Evolutionary conservation across 2,888 invertebrate genomes (phyloP), one percentile per base, ranked within the genome.

Genomic region (Stenoptilia bipunctidactyla): DNA sequence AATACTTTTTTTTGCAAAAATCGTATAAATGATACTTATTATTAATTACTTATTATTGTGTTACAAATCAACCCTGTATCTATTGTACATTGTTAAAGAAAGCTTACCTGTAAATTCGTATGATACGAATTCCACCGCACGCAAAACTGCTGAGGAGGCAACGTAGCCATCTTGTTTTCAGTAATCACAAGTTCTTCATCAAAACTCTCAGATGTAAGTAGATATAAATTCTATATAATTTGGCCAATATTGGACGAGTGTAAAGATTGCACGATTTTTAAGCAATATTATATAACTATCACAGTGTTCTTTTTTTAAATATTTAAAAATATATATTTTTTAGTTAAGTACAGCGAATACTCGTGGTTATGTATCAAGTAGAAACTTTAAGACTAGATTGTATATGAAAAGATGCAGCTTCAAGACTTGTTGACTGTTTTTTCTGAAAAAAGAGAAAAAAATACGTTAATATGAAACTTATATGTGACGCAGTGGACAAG

Each of bases 61-160:
- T n/a, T n/a, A n/a, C n/a, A n/a, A n/a, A n/a, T n/a, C n/a, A n/a
- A n/a, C n/a, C n/a, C n/a, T n/a, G n/a, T n/a, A n/a, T n/a, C n/a
- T n/a, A n/a, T n/a, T n/a, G n/a, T n/a, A n/a, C n/a, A n/a, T n/a
- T n/a, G n/a, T n/a, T 5, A 20, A 20, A 37, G 38, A 10, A 27
- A 42, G 34, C 25, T 57, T 89, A 82, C 82, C 80, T 83, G 92
- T 73, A 93, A 86, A 62, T 92, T 92, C 33, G 90, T 89, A 60
- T 92, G 92, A 67, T 92, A 92, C 52, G 91, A 92, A 68, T 92
- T 92, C 93, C 92, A 93, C 58, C 92, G 85, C 37, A 93, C 89
- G 61, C 91, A 91, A 52, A 91, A 90, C 80, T 91, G 87, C 59
- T 88, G 88, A 43, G 88, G 87, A 1, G 86, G 75, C 25, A 76